Evolutionary conservation across 2,113 vertebrate species (phyloP), one percentile per base, ranked within the genome.

Genomic region (Piaya cayana): DNA sequence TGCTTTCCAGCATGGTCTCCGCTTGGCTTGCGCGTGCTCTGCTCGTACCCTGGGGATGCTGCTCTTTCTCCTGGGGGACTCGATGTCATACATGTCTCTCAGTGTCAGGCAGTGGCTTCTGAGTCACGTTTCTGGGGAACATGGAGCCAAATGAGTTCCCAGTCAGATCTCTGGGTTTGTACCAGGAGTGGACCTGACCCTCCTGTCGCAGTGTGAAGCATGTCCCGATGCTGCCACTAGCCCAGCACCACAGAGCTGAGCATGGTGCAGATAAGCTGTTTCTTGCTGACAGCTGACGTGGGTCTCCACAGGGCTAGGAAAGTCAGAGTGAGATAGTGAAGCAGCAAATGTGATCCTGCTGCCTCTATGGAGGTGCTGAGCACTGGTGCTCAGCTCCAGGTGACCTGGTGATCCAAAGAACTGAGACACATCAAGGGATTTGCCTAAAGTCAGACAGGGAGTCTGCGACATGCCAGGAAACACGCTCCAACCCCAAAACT

Each of bases 181-280:
- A 14, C 45, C 68, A 42, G 86, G 47, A 70, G 42, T 25, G 71
- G 50, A 42, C 88, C 68, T 58, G 72, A 36, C 26, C 47, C 29
- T 55, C 43, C 25, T 52, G 76, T 3, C 26, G 8, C 0, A 0
- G 18, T 12, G 42, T 14, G 62, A 37, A 23, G 12, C 36, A 56
- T 37, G 72, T 56, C 39, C 21, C 2, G 11, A 19, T 43, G 5
- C 15, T 43, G 81, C 63, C 1, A 3, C 39, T 7, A 11, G 74
- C 50, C 45, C 7, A 2, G 34, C 52, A n/a, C 16, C 3, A 5
- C 58, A 15, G 53, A 52, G 50, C 77, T 50, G 60, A 84, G 84
- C 45, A 15, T 2, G 11, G 42, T 4, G 8, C 0, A 0, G 36
- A 62, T 11, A 45, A 74, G 9, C 59, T 76, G 84, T 27, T 76